Conservation (phyloP, 2,797 vertebrate species). For the Sebastes baramenuke region DNA sequence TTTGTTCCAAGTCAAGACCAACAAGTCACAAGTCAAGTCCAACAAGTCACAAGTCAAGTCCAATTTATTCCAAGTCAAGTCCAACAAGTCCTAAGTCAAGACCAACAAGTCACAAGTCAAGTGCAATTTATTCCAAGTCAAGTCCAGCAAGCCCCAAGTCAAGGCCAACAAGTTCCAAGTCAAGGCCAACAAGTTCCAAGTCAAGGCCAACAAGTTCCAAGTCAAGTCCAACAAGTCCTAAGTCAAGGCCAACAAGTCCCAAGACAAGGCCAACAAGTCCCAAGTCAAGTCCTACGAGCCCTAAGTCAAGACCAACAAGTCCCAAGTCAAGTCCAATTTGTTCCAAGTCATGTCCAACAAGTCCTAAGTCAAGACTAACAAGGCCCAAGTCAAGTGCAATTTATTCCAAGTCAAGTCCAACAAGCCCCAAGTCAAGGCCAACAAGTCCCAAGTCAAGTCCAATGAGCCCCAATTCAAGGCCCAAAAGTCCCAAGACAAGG, state of each 20-base stretch:
- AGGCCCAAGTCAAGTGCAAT: no score
- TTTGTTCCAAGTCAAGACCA: no score
- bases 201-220: background rate
- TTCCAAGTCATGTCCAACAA: background rate
- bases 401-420: no score
- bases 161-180: background rate
- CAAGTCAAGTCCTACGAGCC: background rate
- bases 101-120: no score
- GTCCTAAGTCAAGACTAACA: accelerated
- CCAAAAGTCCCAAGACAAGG: accelerated
- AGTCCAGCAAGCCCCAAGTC: background rate
- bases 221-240: background rate
- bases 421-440: accelerated
- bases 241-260: background rate
- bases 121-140: no score
- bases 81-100: background rate
- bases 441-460: background rate
- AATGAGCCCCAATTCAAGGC: background rate
- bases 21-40: no score
- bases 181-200: background rate
- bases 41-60: background rate
- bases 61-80: background rate
- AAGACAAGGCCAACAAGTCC: background rate
- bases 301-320: background rate
- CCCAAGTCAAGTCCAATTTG: background rate